Conservation (phyloP, 2,113 vertebrate species). For the Solea senegalensis region DNA sequence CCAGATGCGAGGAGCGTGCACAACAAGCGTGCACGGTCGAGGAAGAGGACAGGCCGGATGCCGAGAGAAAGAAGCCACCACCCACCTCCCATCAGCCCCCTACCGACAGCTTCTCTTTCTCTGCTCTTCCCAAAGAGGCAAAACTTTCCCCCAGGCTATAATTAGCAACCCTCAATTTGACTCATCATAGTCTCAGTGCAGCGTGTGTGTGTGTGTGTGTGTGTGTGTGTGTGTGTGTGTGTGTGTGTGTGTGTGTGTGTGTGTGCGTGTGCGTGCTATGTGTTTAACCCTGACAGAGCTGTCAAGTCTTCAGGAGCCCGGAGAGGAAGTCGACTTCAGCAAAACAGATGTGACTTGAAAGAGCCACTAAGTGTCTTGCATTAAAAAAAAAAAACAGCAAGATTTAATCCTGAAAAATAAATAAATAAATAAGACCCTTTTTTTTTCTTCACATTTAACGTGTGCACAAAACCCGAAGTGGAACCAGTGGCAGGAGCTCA, state of each 20-base stretch:
- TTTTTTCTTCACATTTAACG: too few species aligned
- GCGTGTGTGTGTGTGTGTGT: conserved; percentile 10
- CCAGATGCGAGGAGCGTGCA: conserved; percentile 57
- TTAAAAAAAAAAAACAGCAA: neutral
- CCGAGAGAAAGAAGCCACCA: conserved; percentile 38
- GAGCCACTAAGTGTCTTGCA: conserved; percentile 18
- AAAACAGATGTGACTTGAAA: conserved; percentile 57
- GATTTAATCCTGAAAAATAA: neutral
- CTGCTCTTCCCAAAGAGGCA: conserved; percentile 48
- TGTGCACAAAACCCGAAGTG: neutral
- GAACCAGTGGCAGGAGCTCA: too few species aligned
- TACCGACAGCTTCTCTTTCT: conserved; percentile 31
- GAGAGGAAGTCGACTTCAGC: conserved; percentile 47
- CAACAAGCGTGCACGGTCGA: conserved; percentile 9
- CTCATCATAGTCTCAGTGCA: conserved; percentile 55
- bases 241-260: conserved; percentile 21
- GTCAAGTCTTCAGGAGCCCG: conserved; percentile 44
- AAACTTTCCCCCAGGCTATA: conserved; percentile 68
- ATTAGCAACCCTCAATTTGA: conserved; percentile 77
- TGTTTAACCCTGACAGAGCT: conserved; percentile 56
- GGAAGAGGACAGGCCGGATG: conserved; percentile 55
- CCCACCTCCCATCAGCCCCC: conserved; percentile 42
- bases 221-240: conserved; percentile 13
- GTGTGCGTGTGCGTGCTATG: conserved; percentile 16
- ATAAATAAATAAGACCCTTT: neutral